Evolutionary conservation across 2,797 vertebrate species (phyloP).

Genomic region (Aulostomus chinensis): DNA sequence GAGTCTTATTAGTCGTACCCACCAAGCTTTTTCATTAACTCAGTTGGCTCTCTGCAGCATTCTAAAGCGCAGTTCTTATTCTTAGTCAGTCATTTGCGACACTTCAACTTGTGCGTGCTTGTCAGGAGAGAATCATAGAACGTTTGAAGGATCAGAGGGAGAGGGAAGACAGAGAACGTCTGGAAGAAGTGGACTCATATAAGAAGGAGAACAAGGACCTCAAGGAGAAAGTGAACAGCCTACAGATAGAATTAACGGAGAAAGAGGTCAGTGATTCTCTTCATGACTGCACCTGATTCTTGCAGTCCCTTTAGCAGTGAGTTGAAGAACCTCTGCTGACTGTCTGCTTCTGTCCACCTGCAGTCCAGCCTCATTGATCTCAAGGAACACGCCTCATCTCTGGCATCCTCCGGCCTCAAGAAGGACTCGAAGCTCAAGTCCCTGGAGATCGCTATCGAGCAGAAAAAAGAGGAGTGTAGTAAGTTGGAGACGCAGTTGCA

Average conservation of each 20-base stretch:
- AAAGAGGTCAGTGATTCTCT: slow-evolving; percentile 90
- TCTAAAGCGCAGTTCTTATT: no score
- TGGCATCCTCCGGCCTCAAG: slow-evolving; percentile 96
- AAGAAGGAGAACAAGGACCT: slow-evolving; percentile 99
- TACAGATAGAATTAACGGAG: slow-evolving; percentile 95
- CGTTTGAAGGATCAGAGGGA: slow-evolving; percentile 98
- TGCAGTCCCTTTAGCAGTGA: no score
- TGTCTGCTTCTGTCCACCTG: slow-evolving; percentile 53
- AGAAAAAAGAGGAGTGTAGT: slow-evolving; percentile 99
- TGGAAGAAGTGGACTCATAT: slow-evolving; percentile 94
- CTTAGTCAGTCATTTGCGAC: no score
- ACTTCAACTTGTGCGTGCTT: slow-evolving; percentile 36
- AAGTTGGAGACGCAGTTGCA: slow-evolving; percentile 99
- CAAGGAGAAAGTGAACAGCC: slow-evolving; percentile 94
- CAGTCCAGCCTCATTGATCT: slow-evolving; percentile 98
- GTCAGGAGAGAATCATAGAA: slow-evolving; percentile 97
- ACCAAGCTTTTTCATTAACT: no score
- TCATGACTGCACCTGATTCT: no score
- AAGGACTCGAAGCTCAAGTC: slow-evolving; percentile 98
- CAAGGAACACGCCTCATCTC: slow-evolving; percentile 96
- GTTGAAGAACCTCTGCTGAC: slow-evolving; percentile 45
- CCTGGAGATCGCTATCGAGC: slow-evolving; percentile 98
- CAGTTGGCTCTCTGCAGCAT: no score
- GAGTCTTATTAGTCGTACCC: no score
- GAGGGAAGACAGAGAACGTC: slow-evolving; percentile 93